phyloP scores from a whole-genome alignment of 2,113 vertebrate species.

The Centropristis striata region DNA sequence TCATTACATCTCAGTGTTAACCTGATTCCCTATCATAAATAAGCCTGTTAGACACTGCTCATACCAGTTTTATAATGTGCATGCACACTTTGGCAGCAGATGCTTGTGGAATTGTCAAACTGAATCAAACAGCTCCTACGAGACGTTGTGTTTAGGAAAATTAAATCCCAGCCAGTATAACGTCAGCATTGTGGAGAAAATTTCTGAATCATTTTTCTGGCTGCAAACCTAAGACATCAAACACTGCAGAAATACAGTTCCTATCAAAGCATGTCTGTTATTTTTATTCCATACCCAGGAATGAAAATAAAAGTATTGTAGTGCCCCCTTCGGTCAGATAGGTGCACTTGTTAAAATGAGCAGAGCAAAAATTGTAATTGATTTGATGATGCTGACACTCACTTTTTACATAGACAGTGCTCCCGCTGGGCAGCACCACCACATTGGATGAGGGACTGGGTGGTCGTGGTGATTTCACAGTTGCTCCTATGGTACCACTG shows the following conservation, averaged over 20 bases:
- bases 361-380: background rate
- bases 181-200: background rate
- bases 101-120: background rate
- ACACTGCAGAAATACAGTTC: background rate
- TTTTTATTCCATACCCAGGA: background rate
- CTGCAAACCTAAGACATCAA: background rate
- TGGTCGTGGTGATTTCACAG: constrained; percentile 94
- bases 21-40: background rate
- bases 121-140: background rate
- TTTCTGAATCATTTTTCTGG: background rate
- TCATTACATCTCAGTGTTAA: background rate
- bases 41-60: background rate
- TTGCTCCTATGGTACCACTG: constrained; percentile 88
- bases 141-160: background rate
- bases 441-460: constrained; percentile 98
- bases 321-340: constrained; percentile 24
- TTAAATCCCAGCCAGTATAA: background rate
- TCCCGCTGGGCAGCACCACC: constrained; percentile 97
- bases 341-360: background rate
- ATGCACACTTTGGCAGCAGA: background rate
- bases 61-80: background rate
- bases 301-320: background rate
- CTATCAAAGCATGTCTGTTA: background rate
- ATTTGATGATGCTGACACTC: constrained; percentile 72
- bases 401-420: constrained; percentile 98